Base-by-base conservation (phyloP, 2,113 vertebrate genomes). In the Sylvietta virens region DNA sequence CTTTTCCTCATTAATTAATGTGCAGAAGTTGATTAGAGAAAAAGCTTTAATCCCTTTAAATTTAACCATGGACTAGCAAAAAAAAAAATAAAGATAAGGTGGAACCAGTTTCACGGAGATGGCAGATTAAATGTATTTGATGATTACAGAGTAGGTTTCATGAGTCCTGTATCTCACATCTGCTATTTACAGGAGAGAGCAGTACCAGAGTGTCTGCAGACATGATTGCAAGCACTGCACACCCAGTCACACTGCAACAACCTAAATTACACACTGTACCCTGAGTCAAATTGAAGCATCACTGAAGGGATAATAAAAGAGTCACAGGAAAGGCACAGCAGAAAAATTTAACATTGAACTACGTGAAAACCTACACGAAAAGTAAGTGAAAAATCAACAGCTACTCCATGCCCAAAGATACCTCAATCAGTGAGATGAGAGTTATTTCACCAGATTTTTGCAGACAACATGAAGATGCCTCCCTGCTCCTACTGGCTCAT, bases 131-230 rank as follows among this genome's bases (percentile, higher is more conserved):
- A 94, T 62, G 40, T n/a, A 93, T 88, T 31, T 45, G 90, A 94
- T 73, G 88, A 93, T 90, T 88, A 86, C 47, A 90, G 79, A 90
- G 79, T 51, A 35, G 86, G 35, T 83, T 92, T 37, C 58, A 26
- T 12, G 71, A 10, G 15, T 28, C 26, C 48, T 82, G 0, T 37
- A 81, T 58, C 86, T 93, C 86, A 82, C 7, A 88, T 33, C 37
- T 27, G 35, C 39, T 94, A 81, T 94, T 95, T 88, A 67, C 56
- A 83, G 79, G 79, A 73, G 64, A 85, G 56, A 42, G 51, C 14
- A 77, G 88, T 33, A 66, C 51, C 51, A 73, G 82, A 83, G 76
- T 81, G 85, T 92, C 76, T 96, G 92, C 78, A 94, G 88, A 92
- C 13, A 44, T 23, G 42, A 90, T 31, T 94, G 67, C 35, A 69